Base-by-base conservation (phyloP, 2,888 invertebrate genomes). In the Leucophenga montana region DNA sequence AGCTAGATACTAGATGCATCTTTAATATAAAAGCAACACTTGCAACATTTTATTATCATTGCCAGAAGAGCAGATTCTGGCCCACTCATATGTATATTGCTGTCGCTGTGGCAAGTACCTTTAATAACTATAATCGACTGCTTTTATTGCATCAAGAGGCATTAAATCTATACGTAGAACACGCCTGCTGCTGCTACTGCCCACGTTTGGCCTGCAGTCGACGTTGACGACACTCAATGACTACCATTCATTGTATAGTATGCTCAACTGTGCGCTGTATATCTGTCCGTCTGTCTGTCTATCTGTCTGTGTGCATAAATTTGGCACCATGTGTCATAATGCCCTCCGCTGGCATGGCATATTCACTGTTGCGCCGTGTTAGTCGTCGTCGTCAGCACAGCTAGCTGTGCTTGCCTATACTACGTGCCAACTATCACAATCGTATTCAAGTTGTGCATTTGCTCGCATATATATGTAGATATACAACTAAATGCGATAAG, bases 261-360 rank as follows among this genome's bases (percentile, higher is more conserved):
- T 68, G 18, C 59, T 50, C 56, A 44, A 22, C 59, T 50, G 5
- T 16, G n/a, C n/a, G n/a, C 46, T 18, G 66, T 20, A 61, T 20
- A 33, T 56, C 53, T 61, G 66, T 31, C 13, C 46, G 3, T 18
- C 39, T 53, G 13, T 56, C 22, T 33, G 31, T 27, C n/a, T 31
- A 27, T 11, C 20, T 50, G 16, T 68, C 44, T 56, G 16, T 33
- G n/a, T 74, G 72, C 74, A 74, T 71, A 74, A 75, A 73, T 77
- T 78, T 78, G 77, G 78, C 77, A 77, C 69, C 75, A 69, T 70
- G 74, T 78, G 77, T 78, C 78, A 78, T 78, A 78, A 75, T 74
- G 70, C 65, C 57, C 50, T 69, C 62, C 53, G 66, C 68, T 33
- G 13, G 48, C 44, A 27, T 27, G 27, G 66, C 46, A 53, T 22